Conservation (phyloP, 2,888 invertebrate genomes). For the Torymus auratus region DNA sequence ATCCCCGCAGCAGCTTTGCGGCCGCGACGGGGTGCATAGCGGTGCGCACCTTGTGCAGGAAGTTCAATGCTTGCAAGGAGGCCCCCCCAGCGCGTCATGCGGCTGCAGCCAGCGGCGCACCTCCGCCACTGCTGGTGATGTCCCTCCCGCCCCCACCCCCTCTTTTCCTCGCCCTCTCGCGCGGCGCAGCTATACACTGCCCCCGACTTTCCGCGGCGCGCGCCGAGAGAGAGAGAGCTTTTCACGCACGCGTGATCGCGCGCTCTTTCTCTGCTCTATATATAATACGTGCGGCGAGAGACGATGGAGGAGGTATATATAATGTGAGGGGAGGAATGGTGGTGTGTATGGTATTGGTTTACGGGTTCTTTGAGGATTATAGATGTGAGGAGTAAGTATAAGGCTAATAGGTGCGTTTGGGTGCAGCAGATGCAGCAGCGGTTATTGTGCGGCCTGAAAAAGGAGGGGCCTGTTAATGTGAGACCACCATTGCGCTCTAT, state of each 20-base stretch:
- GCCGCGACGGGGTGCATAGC: conserved; percentile 5
- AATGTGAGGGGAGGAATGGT: no score
- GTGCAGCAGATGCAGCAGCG: no score
- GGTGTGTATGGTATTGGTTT: no score
- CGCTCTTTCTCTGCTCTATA: background rate
- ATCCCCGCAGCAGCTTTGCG: no score
- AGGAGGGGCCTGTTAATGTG: no score
- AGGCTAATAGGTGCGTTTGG: no score
- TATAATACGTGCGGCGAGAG: no score
- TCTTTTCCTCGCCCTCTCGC: background rate
- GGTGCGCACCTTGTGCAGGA: conserved; percentile 63
- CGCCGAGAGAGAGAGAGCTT: conserved; percentile 45
- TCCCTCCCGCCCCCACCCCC: background rate
- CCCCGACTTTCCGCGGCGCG: conserved; percentile 17
- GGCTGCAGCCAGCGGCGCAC: background rate
- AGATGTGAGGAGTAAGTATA: no score
- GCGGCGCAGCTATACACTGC: background rate
- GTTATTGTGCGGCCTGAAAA: no score
- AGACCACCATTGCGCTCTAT: no score
- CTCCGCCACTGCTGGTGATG: background rate
- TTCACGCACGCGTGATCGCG: conserved; percentile 59
- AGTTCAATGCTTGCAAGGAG: conserved; percentile 68
- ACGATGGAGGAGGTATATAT: no score
- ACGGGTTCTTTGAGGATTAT: no score
- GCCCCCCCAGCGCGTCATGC: conserved; percentile 32